Evolutionary conservation across 2,797 vertebrate species (phyloP).

Genomic region (Mionectes olivaceus): DNA sequence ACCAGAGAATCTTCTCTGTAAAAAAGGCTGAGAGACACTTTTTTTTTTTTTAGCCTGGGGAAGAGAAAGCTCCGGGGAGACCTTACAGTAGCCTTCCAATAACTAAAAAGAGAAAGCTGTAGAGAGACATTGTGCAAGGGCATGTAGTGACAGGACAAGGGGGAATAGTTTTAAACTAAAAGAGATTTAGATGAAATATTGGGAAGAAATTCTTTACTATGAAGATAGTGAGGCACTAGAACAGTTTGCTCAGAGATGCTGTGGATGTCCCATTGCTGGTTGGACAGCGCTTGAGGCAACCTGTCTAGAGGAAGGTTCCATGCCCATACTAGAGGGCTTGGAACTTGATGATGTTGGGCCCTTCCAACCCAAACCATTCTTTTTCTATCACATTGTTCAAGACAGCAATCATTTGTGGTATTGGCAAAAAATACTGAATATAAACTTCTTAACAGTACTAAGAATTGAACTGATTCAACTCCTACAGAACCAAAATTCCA

Average conservation of each 20-base stretch:
- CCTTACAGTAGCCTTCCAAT: background rate
- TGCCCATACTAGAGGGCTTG: no score
- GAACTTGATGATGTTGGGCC: background rate
- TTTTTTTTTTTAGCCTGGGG: background rate
- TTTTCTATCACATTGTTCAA: background rate
- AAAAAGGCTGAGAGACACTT: background rate
- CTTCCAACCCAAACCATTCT: background rate
- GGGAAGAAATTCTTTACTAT: background rate
- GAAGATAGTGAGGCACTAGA: background rate
- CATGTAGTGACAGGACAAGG: background rate
- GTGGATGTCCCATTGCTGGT: background rate
- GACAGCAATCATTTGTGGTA: background rate
- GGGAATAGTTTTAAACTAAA: background rate
- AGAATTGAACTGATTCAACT: background rate
- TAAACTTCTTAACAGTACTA: background rate
- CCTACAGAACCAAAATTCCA: background rate
- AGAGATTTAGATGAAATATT: background rate
- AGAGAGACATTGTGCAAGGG: background rate
- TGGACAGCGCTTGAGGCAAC: background rate
- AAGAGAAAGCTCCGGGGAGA: background rate
- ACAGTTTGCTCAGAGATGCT: background rate
- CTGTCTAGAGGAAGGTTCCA: background rate
- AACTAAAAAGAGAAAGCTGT: background rate
- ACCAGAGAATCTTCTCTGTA: fast-evolving
- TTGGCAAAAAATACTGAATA: background rate